phyloP scores from a whole-genome alignment of 2,113 vertebrate genomes.

The Mormyrus iriodes region DNA sequence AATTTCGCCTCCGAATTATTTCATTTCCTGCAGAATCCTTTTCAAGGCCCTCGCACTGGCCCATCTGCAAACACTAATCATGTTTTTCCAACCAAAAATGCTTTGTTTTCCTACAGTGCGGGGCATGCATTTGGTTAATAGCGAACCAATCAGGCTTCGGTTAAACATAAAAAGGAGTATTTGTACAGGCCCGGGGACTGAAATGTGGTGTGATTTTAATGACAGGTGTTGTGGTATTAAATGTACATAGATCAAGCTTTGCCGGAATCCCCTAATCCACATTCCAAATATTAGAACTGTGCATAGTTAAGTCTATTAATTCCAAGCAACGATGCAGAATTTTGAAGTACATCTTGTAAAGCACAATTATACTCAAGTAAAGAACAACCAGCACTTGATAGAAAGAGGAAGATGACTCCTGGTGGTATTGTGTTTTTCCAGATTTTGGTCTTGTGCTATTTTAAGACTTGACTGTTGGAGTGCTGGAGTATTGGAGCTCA shows the following conservation, averaged over 20 bases:
- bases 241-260: conserved; percentile 5
- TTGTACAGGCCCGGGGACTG: not conserved
- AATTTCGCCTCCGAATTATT: not conserved
- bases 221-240: conserved; percentile 8
- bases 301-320: conserved; percentile 2
- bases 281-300: conserved; percentile 3
- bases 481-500: conserved; percentile 55
- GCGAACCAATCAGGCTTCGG: not conserved
- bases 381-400: conserved; percentile 8
- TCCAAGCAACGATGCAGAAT: not conserved
- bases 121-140: not conserved
- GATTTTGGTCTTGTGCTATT: conserved; percentile 50
- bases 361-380: not conserved
- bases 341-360: conserved; percentile 3
- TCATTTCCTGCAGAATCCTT: not conserved
- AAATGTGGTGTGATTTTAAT: not conserved
- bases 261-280: not conserved
- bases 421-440: conserved; percentile 12
- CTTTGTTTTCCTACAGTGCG: not conserved
- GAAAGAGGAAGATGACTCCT: conserved; percentile 20
- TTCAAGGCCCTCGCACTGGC: not conserved
- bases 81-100: not conserved
- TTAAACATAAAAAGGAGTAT: not conserved
- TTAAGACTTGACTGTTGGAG: conserved; percentile 60
- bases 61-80: not conserved